Evolutionary conservation across 2,888 invertebrate species (phyloP), one percentile per base, ranked within the genome.

Genomic region (Mactromeris polynyma): DNA sequence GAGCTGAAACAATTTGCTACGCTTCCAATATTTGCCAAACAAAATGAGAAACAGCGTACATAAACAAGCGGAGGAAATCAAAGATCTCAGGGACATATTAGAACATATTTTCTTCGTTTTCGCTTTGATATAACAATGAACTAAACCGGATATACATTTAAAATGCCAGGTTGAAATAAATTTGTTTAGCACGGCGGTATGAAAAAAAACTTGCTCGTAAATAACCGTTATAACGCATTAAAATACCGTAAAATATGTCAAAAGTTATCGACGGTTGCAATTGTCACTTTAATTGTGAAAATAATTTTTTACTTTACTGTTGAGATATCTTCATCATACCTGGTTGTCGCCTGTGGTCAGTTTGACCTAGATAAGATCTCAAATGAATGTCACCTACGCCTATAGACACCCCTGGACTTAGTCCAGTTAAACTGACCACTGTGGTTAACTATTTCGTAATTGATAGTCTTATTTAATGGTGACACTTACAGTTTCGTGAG

Each of bases 201-300:
- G 36, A 73, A 36, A 33, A 36, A 11, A 19, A 33, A 2, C 33
- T 19, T 17, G 9, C 4, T 51, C 77, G 38, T 84, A 78, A 84
- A 36, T 51, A 36, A 78, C 42, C 84, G 46, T 73, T 84, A 73
- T 14, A 78, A 78, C 31, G 51, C 77, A 84, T 84, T 78, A 84
- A 84, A 84, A 21, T 42, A 33, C 26, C 84, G 77, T 84, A 84
- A 84, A 84, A 84, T 40, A 36, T 78, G 84, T 84, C 84, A 78
- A 73, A 51, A 78, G 54, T 78, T 84, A 84, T 84, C 54, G 77
- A 77, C 36, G 51, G 33, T 51, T 77, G 77, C 54, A 51, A 84
- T 78, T 84, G 84, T 78, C 84, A 78, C 84, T 84, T 84, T 84
- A 51, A 84, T 84, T 54, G 46, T n/a, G 38, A 84, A 78, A 78